These are phyloP conservation scores for Lithobates pipiens DNA, from an alignment of 2,797 vertebrate genomes.

Conservation along the genomic window DNA sequence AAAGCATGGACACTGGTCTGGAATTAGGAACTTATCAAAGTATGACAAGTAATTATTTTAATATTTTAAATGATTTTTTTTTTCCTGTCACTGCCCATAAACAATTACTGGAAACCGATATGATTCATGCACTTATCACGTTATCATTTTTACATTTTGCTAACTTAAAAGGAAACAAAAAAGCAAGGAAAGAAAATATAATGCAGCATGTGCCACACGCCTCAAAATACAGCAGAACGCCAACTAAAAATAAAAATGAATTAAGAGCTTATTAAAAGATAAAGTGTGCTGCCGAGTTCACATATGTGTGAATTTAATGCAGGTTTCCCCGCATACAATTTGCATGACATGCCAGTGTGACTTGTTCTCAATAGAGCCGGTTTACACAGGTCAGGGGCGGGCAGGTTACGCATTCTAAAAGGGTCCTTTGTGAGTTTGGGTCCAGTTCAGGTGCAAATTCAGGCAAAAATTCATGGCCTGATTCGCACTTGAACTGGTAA, in stretches of 20 bases:
- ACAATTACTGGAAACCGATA: conserved; percentile 4
- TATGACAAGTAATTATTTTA: background rate
- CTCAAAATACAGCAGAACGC: background rate
- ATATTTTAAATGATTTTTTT: background rate
- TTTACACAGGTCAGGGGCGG: no score
- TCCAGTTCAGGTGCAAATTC: no score
- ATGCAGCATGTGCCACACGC: background rate
- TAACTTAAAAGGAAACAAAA: background rate
- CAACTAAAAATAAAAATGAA: background rate
- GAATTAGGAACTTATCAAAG: conserved; percentile 41
- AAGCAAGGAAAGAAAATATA: background rate
- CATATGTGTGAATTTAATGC: no score
- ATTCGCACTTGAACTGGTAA: no score
- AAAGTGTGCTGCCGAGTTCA: no score
- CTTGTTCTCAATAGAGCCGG: no score
- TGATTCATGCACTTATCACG: background rate
- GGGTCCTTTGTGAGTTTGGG: no score
- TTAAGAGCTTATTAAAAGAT: background rate
- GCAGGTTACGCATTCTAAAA: no score
- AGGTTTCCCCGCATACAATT: no score
- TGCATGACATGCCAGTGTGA: no score
- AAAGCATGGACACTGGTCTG: conserved; percentile 62
- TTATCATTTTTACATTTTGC: background rate
- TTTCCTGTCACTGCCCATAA: background rate
- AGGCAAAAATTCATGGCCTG: no score